Conservation (phyloP, 2,113 vertebrate genomes). For the Paradoxurus hermaphroditus region DNA sequence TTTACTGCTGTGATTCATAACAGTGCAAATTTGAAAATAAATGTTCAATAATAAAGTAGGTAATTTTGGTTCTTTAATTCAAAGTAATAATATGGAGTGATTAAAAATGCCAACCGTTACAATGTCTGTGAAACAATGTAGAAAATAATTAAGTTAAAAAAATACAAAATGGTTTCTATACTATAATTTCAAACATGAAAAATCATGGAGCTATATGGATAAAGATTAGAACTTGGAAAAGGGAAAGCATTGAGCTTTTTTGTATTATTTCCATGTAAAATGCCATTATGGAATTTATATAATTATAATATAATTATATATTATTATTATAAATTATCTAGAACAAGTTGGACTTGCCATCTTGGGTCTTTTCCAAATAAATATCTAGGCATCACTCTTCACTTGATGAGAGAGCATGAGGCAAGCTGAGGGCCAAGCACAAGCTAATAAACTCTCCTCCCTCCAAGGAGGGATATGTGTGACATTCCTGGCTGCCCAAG, state of each 20-base stretch:
- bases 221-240: not conserved
- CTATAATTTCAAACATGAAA: not conserved
- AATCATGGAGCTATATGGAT: not conserved
- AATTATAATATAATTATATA: not conserved
- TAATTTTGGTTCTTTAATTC: not conserved
- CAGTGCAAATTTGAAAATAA: not conserved
- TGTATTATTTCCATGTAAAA: not conserved
- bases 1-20: conserved; percentile 6
- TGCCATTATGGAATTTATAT: not conserved
- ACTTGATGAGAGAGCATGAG: not conserved
- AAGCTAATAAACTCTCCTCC: too few species aligned
- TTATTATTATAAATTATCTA: not conserved
- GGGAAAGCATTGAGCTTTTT: not conserved
- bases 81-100: not conserved
- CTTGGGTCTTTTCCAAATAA: not conserved
- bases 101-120: conserved; percentile 14
- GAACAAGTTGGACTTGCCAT: not conserved
- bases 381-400: too few species aligned
- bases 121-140: not conserved
- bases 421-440: too few species aligned
- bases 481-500: too few species aligned
- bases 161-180: not conserved
- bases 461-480: too few species aligned
- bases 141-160: not conserved
- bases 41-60: not conserved